phyloP scores from a whole-genome alignment of 2,888 invertebrate species.

The Steinernema hermaphroditum region DNA sequence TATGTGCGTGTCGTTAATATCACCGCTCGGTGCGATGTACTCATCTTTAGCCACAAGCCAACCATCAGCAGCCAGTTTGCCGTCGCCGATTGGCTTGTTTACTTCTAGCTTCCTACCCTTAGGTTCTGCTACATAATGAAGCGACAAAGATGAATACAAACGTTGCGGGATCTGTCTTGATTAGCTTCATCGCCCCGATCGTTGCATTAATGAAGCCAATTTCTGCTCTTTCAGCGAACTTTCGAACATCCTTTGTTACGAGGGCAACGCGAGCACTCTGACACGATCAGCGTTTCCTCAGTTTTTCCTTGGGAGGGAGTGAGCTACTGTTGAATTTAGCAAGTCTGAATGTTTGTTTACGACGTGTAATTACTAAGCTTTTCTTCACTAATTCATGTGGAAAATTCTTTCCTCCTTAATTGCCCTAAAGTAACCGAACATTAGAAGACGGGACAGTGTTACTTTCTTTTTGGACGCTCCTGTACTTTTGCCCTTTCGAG shows the following conservation, averaged over 20 bases:
- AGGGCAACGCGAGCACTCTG: too few relatives aligned
- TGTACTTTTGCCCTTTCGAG: not conserved
- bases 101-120: not conserved
- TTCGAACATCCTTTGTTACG: too few relatives aligned
- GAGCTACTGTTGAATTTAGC: too few relatives aligned
- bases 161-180: not conserved
- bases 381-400: too few relatives aligned
- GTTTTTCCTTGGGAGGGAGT: too few relatives aligned
- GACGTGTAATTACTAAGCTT: too few relatives aligned
- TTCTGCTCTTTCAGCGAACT: not conserved
- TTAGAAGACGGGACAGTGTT: not conserved
- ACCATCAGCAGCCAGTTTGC: slow-evolving; percentile 1
- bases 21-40: slow-evolving; percentile 13
- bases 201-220: not conserved
- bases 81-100: not conserved
- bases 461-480: not conserved
- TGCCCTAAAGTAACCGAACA: too few relatives aligned
- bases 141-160: not conserved
- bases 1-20: slow-evolving; percentile 20
- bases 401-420: too few relatives aligned
- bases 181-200: slow-evolving; percentile 14
- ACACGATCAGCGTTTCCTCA: too few relatives aligned
- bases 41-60: slow-evolving; percentile 20
- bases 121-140: not conserved
- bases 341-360: too few relatives aligned